phyloP scores from a whole-genome alignment of 2,113 vertebrate genomes.

The Notechis scutatus region DNA sequence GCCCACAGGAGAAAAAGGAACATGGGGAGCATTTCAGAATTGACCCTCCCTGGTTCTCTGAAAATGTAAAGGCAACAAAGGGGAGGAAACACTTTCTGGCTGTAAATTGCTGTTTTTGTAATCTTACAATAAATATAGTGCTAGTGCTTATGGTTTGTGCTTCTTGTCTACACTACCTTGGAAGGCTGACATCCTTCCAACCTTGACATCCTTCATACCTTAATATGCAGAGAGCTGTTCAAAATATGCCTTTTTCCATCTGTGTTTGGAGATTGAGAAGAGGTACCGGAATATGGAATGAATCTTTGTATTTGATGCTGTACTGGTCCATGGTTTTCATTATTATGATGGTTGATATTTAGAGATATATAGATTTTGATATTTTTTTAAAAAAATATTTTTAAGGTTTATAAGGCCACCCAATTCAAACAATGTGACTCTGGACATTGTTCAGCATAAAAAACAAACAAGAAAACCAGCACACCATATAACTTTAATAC shows the following conservation, averaged over 20 bases:
- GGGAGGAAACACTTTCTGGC: not conserved
- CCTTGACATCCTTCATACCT: not conserved
- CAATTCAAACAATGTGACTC: not conserved
- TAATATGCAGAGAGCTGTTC: not conserved
- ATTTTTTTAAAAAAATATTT: not conserved
- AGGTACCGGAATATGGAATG: not conserved
- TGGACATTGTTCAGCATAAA: not conserved
- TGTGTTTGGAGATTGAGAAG: not conserved
- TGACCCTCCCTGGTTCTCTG: not conserved
- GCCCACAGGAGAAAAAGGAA: not conserved
- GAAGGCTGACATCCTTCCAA: not conserved
- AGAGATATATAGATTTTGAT: not conserved
- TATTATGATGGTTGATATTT: not conserved
- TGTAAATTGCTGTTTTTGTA: not conserved
- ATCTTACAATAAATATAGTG: not conserved
- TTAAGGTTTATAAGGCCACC: not conserved
- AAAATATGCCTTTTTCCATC: not conserved
- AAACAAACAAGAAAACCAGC: not conserved
- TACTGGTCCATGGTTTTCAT: not conserved
- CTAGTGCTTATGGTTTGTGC: not conserved
- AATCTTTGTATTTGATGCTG: not conserved
- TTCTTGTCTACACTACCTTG: not conserved
- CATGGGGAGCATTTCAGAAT: not conserved
- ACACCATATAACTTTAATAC: not conserved
- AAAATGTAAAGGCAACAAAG: not conserved